Evolutionary conservation across 1,140 invertebrate species (phyloP).

Genomic region (Pseudomyrmex cubaensis): DNA sequence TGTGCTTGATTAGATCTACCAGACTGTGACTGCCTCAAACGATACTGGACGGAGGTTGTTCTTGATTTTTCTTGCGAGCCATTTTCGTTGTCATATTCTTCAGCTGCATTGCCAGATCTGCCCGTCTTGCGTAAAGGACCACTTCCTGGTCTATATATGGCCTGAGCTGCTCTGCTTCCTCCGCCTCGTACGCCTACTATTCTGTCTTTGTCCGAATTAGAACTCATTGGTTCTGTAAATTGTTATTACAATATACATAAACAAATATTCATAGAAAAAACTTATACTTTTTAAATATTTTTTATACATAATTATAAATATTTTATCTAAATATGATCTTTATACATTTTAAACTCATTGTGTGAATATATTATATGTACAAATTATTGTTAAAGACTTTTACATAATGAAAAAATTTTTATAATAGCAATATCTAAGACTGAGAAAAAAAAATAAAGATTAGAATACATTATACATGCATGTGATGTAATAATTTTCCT

Average conservation of each 20-base stretch:
- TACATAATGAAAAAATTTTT: neutral
- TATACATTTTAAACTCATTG: neutral
- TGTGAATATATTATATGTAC: neutral
- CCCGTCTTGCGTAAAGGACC: conserved; percentile 87
- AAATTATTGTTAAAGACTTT: neutral
- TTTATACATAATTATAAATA: neutral
- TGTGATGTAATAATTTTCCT: neutral
- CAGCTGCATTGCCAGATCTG: conserved; percentile 79
- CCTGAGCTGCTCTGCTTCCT: conserved; percentile 83
- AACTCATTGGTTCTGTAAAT: conserved; percentile 58
- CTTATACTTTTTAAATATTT: neutral
- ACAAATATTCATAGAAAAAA: neutral
- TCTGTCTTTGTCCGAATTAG: conserved; percentile 75
- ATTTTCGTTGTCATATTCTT: conserved; percentile 84
- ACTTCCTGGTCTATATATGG: conserved; percentile 88
- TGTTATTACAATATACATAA: conserved; percentile 1
- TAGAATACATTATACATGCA: neutral
- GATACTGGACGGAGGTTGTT: conserved; percentile 79
- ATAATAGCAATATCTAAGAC: neutral
- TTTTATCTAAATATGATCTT: conserved; percentile 24
- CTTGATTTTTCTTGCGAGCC: conserved; percentile 78
- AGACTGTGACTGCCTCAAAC: conserved; percentile 75
- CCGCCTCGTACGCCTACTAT: conserved; percentile 78
- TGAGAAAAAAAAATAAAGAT: too few relatives aligned
- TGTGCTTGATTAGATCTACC: conserved; percentile 68